Base-by-base conservation (phyloP, 2,888 invertebrate genomes). In the Lumbricus terrestris region DNA sequence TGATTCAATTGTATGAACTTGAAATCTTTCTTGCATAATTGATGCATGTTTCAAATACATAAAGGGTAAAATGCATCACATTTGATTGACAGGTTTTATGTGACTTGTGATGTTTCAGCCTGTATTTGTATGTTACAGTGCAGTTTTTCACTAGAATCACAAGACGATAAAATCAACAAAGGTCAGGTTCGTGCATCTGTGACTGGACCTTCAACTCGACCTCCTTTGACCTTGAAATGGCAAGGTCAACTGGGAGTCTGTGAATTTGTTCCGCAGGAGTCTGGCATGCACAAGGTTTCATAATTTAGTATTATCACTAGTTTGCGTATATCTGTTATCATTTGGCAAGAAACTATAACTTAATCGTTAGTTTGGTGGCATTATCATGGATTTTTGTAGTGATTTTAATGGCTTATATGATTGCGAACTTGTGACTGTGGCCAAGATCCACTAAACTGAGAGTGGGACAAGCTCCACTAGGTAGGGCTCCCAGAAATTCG, bases 201-300 rank as follows among this genome's bases (percentile, higher is more conserved):
- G 90, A 96, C 97, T 90, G 97, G 97, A 92, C 97, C 97, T 23
- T 96, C 82, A 37, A 97, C 97, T 91, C 96, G 96, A 29, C 93
- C 93, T 29, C 92, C 92, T 3, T 93, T 93, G 11, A 92, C 96
- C 92, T 94, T 97, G 89, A 96, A 96, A 90, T 95, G 97, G 91
- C 95, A 95, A 54, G 97, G 97, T 93, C 95, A 96, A 16, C 96
- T 96, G 69, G 98, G 97, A 2, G 96, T 97, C 92, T 98, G 98
- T 18, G 96, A 96, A 91, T 98, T 97, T 93, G 96, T 97, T 18
- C 98, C 98, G 0, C 97, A 97, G 92, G 97, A 98, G 95, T 97
- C 98, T 93, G 98, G 98, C 92, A 97, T 98, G 97, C 98, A 98
- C 94, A 97, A 97, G 96, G 96, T 96, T 40, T n/a, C n/a, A n/a